Evolutionary conservation across 1,140 invertebrate species (phyloP), one percentile per base, ranked within the genome.

Genomic region (Vanessa tameamea): DNA sequence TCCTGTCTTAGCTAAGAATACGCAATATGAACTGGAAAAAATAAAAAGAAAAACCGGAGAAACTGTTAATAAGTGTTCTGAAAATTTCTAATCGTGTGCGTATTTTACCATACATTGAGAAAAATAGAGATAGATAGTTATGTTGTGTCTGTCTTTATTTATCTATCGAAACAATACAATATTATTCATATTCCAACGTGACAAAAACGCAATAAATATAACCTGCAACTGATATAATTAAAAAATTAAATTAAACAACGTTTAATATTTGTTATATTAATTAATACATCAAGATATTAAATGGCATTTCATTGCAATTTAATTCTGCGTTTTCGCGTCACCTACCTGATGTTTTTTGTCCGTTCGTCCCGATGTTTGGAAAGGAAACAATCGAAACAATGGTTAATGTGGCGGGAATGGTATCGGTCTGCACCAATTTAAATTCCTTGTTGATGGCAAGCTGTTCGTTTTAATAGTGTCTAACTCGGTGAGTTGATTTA

Each of bases 261-360:
- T 37, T 37, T 5, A 37, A 43, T 43, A 9, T 5, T 43, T 43
- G 8, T 43, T 43, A 43, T 9, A 43, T 43, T 43, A 8, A 51
- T 51, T 3, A 48, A 65, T n/a, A 16, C 64, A 43, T 43, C 26
- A 31, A 31, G 6, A 31, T 43, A 43, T 50, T 5, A 48, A 31
- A 37, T 63, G 68, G 51, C 75, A 63, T 71, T 77, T 81, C 78
- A 64, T 67, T 53, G 73, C n/a, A 61, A 72, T 73, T 51, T 81
- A 76, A 67, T 59, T 81, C 76, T 53, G 64, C 31, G 72, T 11
- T 9, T 7, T 48, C 53, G 15, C 64, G 61, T 64, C 70, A 57
- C 68, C 48, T 82, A 80, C 88, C 87, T 88, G 87, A 82, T 89
- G 83, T 89, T 90, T 92, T 92, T 90, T 92, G 85, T 92, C 82